Base-by-base conservation (phyloP, 2,113 vertebrate species). In the Oriolus oriolus region DNA sequence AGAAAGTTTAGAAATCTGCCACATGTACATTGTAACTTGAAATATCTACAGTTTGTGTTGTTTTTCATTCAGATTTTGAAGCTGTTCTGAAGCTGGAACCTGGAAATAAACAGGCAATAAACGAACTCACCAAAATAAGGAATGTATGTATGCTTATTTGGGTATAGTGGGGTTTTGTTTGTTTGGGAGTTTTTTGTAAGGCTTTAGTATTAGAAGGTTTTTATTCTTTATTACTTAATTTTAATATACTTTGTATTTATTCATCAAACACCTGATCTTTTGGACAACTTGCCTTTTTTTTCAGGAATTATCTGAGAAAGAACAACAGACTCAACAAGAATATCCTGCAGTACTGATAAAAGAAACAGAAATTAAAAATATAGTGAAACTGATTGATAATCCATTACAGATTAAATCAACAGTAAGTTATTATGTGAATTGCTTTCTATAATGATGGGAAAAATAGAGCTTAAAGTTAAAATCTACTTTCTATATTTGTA, bases 81-180 rank as follows among this genome's bases (percentile, higher is more conserved):
- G 98, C 98, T 87, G 97, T 99, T 80, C 94, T 99, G 96, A 98
- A 98, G 82, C 94, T 99, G 93, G 99, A 99, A 96, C 99, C 99
- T 71, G 99, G 99, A 92, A 99, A 99, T 98, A 99, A 99, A 33
- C 99, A 99, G 96, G 99, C 99, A 64, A 71, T 98, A 76, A 98
- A 97, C 4, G 99, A 99, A 96, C 98, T 99, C 87, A 98, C 97
- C 54, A 99, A 98, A 97, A 98, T 99, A 86, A 98, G 97, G 85
- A 98, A 97, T 82, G 99, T 99, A 97, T 6, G 93, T 97, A 87
- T 95, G 33, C 15, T 83, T 88, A 24, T 50, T 26, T 18, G 7
- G 21, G 2, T 54, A 37, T 39, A 21, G 16, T 56, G 42, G 31
- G 21, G 20, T 61, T 44, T 53, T 65, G n/a, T 39, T 75, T 60